These are phyloP conservation scores for Tupaia chinensis DNA, from an alignment of 2,113 vertebrate genomes.

Conservation along the genomic window DNA sequence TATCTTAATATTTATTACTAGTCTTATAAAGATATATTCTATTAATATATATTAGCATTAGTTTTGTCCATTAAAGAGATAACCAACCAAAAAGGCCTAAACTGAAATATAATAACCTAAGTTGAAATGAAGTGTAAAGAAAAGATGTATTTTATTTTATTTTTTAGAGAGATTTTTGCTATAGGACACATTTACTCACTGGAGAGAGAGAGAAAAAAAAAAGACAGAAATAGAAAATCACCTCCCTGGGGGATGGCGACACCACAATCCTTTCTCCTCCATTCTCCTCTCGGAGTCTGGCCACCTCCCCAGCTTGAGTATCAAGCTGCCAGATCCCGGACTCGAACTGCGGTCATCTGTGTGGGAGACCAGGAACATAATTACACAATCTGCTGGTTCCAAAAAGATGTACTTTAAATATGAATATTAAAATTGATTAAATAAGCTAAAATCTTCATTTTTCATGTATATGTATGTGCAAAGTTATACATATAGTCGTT, in stretches of 20 bases:
- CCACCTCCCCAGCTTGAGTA: no score
- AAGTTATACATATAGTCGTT: not conserved
- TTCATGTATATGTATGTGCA: not conserved
- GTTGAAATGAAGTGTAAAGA: slow-evolving; percentile 5
- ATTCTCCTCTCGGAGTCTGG: no score
- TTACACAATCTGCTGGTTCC: no score
- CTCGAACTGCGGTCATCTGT: no score
- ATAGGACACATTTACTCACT: no score
- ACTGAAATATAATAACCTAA: not conserved
- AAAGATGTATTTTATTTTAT: not conserved
- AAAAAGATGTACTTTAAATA: not conserved
- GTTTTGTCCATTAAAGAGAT: not conserved
- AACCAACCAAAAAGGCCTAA: not conserved
- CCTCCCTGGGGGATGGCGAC: no score
- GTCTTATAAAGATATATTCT: not conserved
- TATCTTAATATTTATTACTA: slow-evolving; percentile 24
- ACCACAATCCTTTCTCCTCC: no score
- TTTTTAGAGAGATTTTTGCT: no score
- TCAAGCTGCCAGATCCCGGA: no score
- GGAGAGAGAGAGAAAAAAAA: no score
- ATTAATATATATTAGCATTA: not conserved
- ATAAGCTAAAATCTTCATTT: not conserved
- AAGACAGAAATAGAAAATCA: no score
- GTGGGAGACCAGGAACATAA: no score
- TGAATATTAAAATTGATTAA: slow-evolving; percentile 23